Evolutionary conservation across 2,888 invertebrate genomes (phyloP).

Genomic region (Trilocha varians): DNA sequence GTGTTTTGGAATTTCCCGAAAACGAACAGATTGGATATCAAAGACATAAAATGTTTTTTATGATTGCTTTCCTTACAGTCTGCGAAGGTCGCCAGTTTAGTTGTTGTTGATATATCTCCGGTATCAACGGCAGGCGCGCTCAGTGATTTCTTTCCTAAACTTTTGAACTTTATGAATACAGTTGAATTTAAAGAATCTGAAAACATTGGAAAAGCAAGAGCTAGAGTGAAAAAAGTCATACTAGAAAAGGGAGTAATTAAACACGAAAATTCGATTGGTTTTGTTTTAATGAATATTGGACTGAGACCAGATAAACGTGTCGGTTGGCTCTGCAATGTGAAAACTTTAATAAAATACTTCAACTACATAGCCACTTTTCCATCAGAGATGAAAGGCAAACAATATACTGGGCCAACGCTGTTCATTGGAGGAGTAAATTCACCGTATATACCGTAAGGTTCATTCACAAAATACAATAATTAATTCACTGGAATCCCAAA

Average conservation of each 20-base stretch:
- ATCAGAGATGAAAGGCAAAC: slow-evolving; percentile 25
- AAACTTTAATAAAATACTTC: slow-evolving; percentile 77
- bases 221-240: slow-evolving; percentile 28
- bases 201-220: slow-evolving; percentile 29
- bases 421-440: slow-evolving; percentile 90
- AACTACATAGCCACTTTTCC: slow-evolving; percentile 77
- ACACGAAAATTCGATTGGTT: slow-evolving; percentile 74
- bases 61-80: slow-evolving; percentile 41
- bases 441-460: slow-evolving; percentile 80
- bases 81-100: slow-evolving; percentile 70
- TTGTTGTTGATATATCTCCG: slow-evolving; percentile 81
- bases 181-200: slow-evolving; percentile 32
- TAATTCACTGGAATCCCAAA: no score
- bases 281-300: slow-evolving; percentile 63
- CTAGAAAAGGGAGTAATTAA: slow-evolving; percentile 17
- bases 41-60: not conserved
- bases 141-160: slow-evolving; percentile 71
- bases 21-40: no score
- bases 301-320: slow-evolving; percentile 46
- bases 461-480: no score
- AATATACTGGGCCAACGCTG: slow-evolving; percentile 78
- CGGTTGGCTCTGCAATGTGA: slow-evolving; percentile 85
- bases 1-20: no score
- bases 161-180: slow-evolving; percentile 65
- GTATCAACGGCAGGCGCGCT: slow-evolving; percentile 59